Base-by-base conservation (phyloP, 2,797 vertebrate genomes). In the Xiphorhynchus erythropygius region DNA sequence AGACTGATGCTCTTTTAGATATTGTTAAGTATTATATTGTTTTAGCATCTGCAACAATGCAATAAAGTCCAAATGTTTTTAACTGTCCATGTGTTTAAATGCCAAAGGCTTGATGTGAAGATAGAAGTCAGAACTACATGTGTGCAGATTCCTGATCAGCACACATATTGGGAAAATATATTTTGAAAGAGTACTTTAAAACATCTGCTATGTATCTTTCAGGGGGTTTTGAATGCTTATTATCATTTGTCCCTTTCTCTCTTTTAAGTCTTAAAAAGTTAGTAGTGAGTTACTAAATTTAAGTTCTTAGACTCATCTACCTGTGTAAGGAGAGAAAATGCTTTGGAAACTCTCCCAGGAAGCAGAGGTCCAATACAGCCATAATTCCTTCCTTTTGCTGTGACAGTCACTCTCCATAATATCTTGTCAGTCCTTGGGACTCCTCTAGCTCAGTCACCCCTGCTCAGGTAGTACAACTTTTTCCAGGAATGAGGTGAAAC, bases 31-130 rank as follows among this genome's bases (percentile, higher is more conserved):
- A 77, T 57, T 69, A 74, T 63, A 82, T 56, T 62, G 25, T 50
- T 90, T 88, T 67, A 86, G 10, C 41, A 71, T 82, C 59, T 92
- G 56, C 64, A 92, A 42, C 30, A 55, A 28, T 63, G 35, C 13
- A 77, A 53, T 60, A 23, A 74, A 44, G 2, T 81, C 37, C n/a
- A 35, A 87, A 55, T 42, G 5, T 70, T 89, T 86, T 89, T 42
- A 80, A 84, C 30, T 74, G 17, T 39, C 24, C 33, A 9, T 47
- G 6, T 10, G 3, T 60, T 88, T 84, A 62, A 70, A 63, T 37
- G 28, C 21, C 64, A 60, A 71, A 83, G 70, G 19, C 6, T 28
- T 75, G 44, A 62, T 70, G 24, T 59, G 28, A 22, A 74, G 33
- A 42, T 10, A 55, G 59, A 91, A 81, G 44, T 70, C 55, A 76